Base-by-base conservation (phyloP, 2,888 invertebrate species). In the Sturmia bella region DNA sequence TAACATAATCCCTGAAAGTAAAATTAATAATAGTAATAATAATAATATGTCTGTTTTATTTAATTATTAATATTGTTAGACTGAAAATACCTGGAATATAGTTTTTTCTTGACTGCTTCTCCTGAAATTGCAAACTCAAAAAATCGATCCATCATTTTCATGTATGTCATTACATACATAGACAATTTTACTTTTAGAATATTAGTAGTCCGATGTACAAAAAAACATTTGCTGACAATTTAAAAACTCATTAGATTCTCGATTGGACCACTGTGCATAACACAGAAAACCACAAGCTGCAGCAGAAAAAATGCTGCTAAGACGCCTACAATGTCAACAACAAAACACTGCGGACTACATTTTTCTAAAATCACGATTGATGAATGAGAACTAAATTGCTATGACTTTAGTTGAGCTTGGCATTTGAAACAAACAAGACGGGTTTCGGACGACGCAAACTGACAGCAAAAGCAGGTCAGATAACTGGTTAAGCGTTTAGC, bases 241-340 rank as follows among this genome's bases (percentile, higher is more conserved):
- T 13, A 41, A 70, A 52, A 24, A 15, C 1, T 27, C 12, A 32
- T 32, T 32, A 32, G 32, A 15, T 43, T 21, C 0, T 32, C n/a
- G 12, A 24, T 32, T 32, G 32, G 1, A n/a, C 69, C 69, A 76
- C 75, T 50, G 81, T 74, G 19, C 4, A 64, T 24, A 43, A 68
- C 41, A 37, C 41, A 39, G 56, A 15, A 73, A 73, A 64, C 43
- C 68, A 27, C 24, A 61, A 61, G 52, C 64, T 68, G 64, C 48
- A 54, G 43, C 56, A 21, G 59, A 76, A 64, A 70, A 39, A 72
- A 69, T 59, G 39, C 39, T 64, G 48, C 59, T 37, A 59, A 72
- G 69, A 82, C 82, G 68, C 78, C 82, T 82, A 82, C 82, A 82
- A 75, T 75, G 78, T 70, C 70, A 78, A 78, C 82, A 78, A 61